Percentiles rank a stretch among this genome's conserved stretches.
These are phyloP conservation scores for Lacanobia wlatinum DNA, from an alignment of 2,888 invertebrate genomes.

Conservation along the genomic window DNA sequence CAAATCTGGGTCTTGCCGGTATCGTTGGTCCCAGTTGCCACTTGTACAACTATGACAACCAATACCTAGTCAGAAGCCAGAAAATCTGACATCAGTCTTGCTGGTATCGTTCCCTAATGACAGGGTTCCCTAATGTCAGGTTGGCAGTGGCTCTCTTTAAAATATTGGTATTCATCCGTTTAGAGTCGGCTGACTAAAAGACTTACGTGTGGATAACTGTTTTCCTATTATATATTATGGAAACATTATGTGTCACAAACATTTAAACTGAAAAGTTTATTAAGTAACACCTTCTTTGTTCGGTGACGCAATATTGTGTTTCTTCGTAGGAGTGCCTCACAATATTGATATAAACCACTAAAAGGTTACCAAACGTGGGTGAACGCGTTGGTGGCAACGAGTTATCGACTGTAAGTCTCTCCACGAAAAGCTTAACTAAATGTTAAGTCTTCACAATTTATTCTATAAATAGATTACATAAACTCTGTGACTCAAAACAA, in stretches of 20 bases:
- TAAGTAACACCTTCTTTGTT: background rate
- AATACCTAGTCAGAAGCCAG: no score
- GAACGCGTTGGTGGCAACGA: slow-evolving; percentile 30
- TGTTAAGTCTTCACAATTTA: background rate
- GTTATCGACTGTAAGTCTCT: background rate
- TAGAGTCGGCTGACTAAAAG: background rate
- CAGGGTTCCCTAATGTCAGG: no score
- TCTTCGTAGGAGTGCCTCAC: background rate
- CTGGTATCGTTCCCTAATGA: no score
- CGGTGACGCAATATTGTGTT: background rate
- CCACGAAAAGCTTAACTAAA: background rate
- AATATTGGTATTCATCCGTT: no score
- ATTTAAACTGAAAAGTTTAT: background rate
- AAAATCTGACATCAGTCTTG: no score
- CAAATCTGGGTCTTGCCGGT: no score
- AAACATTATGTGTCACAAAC: background rate
- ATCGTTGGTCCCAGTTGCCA: no score
- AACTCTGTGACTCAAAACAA: slow-evolving; percentile 7
- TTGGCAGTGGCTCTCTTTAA: background rate
- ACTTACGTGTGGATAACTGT: background rate
- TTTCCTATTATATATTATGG: slow-evolving; percentile 1
- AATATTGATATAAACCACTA: background rate
- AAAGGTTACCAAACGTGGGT: slow-evolving; percentile 20
- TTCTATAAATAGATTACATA: slow-evolving; percentile 2
- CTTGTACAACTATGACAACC: no score